Base-by-base conservation (phyloP, 2,888 invertebrate species). In the Eupithecia centaureata region DNA sequence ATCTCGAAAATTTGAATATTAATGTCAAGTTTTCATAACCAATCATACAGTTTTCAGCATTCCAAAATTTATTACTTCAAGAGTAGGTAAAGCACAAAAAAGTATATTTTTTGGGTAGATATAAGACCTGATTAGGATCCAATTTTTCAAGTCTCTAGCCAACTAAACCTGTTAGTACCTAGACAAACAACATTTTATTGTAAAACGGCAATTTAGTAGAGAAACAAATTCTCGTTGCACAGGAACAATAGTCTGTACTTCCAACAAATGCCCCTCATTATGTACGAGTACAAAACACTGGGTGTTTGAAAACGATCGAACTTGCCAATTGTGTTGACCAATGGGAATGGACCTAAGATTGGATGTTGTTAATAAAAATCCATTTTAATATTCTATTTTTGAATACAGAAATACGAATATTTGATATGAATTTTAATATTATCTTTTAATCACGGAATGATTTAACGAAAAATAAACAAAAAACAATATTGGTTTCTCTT, bases 221-320 rank as follows among this genome's bases (percentile, higher is more conserved):
- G 22, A 22, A 10, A 52, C 52, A 52, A 52, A 52, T 52, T 52
- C 5, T 13, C 1, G 27, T 27, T 15, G 59, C 47, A 61, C 28
- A 30, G 47, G 42, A 52, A 32, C 51, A 33, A 52, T 33, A 42
- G 52, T 52, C 27, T 52, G 30, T 15, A 35, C 58, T 52, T 35
- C 56, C 28, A 38, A 35, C 63, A 28, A 61, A 66, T 35, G 33
- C 27, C 12, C 52, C 68, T 65, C 74, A 74, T 73, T 73, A 67
- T 68, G 72, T 67, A 68, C 74, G 70, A 76, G 77, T 47, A 77
- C 74, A 62, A 71, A 77, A 47, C 22, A 47, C 47, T 47, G 47
- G 47, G 76, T 77, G 78, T 73, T 81, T 83, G 82, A 83, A 84
- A 86, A 86, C 82, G 83, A 84, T 81, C 81, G 75, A 67, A 62